phyloP scores from a whole-genome alignment of 1,140 invertebrate species.

The Gerris buenoi region DNA sequence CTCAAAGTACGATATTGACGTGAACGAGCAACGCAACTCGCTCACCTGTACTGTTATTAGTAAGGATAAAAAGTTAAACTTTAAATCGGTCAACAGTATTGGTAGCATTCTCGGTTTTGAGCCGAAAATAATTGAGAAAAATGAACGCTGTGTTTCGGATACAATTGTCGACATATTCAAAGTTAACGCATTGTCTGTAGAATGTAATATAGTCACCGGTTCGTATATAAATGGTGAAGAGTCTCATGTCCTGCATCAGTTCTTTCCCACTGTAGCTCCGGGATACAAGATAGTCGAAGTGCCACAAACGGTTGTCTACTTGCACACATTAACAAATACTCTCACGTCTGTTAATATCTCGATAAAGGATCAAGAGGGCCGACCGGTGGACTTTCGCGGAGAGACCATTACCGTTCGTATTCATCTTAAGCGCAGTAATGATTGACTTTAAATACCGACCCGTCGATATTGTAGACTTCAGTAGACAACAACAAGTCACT shows the following conservation, averaged over 20 bases:
- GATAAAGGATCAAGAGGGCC: background rate
- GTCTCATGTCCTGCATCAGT: background rate
- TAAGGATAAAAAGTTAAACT: background rate
- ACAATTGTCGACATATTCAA: background rate
- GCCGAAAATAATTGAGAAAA: background rate
- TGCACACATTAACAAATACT: background rate
- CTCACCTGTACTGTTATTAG: background rate
- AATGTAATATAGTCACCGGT: background rate
- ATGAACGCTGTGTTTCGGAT: background rate
- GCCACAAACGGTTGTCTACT: background rate
- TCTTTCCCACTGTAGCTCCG: background rate
- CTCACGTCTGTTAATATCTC: background rate
- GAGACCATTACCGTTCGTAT: background rate
- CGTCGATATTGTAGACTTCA: no score
- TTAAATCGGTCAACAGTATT: background rate
- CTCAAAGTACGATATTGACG: background rate
- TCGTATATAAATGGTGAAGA: background rate
- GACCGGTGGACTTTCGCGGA: background rate
- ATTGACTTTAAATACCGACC: background rate
- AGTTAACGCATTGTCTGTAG: background rate
- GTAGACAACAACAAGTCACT: background rate
- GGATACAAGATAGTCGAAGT: background rate
- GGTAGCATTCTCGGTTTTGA: background rate
- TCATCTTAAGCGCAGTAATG: background rate
- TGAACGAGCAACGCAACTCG: background rate